Base-by-base conservation (phyloP, 2,113 vertebrate species). In the Melanocharis versteri region DNA sequence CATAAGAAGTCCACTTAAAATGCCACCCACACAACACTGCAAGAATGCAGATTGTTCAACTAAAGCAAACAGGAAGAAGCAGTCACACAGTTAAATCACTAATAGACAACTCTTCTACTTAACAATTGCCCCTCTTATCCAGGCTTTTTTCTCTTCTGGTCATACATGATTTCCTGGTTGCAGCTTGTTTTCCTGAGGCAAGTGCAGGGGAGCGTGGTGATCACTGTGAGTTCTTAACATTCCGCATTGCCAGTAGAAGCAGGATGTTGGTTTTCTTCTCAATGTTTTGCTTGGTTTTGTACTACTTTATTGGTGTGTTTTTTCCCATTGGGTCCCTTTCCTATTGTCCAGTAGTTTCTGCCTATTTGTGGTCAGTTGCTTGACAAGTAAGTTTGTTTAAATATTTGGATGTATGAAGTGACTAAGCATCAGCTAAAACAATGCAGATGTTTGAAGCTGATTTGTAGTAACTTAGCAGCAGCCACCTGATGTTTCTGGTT, bases 161-260 rank as follows among this genome's bases (percentile, higher is more conserved):
- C 28, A 33, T 35, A 10, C 22, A 13, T 37, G 13, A 15, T 68
- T 89, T 94, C 48, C 37, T 47, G 16, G 15, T 44, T 13, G 1
- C 1, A 1, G 2, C 31, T 81, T 44, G 16, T 57, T 45, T 87
- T 91, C 24, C n/a, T 78, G n/a, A 62, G 28, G 27, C 27, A 61
- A 65, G 42, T 1, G 0, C 45, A 42, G 19, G 19, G 24, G 4
- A 81, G 15, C 0, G 0, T 61, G 22, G 5, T 75, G 28, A 18
- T 81, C 9, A 3, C 58, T 45, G 8, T 19, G 64, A 66, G 28
- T 40, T 66, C 4, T 21, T 53, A 91, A 20, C 18, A 23, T 77
- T 51, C 47, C 2, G 4, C 28, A 14, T 84, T 78, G n/a, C 13
- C n/a, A 77, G 18, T 10, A 37, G 45, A 45, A 83, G 11, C 12